A percentile compares a stretch with the other conserved stretches of the same genome.
Evolutionary conservation across 2,797 vertebrate species (phyloP).

Genomic region (Neoniphon sammara): DNA sequence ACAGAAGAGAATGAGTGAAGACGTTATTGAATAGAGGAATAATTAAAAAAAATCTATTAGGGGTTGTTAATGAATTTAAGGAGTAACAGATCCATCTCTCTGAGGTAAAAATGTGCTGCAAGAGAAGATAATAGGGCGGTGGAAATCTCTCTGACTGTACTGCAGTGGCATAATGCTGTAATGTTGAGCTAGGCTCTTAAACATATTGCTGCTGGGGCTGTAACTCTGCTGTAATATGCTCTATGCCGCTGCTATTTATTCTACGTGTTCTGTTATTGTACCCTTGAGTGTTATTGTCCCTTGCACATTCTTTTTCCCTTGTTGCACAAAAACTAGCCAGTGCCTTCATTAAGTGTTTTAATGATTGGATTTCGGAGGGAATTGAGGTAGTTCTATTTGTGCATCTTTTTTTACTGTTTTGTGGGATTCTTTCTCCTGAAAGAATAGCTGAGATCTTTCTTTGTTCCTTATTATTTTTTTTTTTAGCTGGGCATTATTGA

Average conservation of each 20-base stretch:
- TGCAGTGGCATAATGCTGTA: background rate
- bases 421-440: too few species aligned
- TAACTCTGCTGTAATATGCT: conserved; percentile 8
- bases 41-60: conserved; percentile 64
- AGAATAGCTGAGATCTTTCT: too few species aligned
- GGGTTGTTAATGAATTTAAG: conserved; percentile 66
- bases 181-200: background rate
- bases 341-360: conserved; percentile 3
- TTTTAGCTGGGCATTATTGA: too few species aligned
- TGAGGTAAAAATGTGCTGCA: conserved; percentile 42
- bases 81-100: conserved; percentile 51
- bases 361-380: background rate
- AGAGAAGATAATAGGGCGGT: conserved; percentile 31
- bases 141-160: background rate
- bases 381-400: background rate
- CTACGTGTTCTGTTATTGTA: conserved; percentile 1
- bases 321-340: background rate
- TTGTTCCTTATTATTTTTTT: too few species aligned
- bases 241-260: background rate
- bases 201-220: conserved; percentile 8
- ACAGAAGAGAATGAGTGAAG: conserved; percentile 38
- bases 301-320: background rate
- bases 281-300: conserved; percentile 1
- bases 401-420: too few species aligned
- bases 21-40: conserved; percentile 46